Conservation (phyloP, 2,888 invertebrate species). For the Pyralis farinalis region DNA sequence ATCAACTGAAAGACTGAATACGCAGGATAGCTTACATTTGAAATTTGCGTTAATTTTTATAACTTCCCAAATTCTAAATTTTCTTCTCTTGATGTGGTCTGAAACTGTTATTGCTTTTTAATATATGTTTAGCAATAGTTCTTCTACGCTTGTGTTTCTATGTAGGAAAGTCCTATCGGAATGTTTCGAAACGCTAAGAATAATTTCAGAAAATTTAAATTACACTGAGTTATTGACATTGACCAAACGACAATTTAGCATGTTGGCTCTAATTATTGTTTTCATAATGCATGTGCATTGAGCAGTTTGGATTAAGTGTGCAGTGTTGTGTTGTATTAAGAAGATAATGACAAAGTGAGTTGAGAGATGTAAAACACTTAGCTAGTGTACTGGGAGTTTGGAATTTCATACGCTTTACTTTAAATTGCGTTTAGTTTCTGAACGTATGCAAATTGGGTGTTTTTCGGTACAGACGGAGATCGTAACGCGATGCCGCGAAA, state of each 20-base stretch:
- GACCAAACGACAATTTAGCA: conserved; percentile 2
- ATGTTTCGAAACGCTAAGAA: neutral
- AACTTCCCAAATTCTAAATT: conserved; percentile 31
- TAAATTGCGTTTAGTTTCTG: conserved; percentile 15
- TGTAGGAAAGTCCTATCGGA: neutral
- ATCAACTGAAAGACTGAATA: conserved; percentile 36
- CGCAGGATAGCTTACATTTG: conserved; percentile 1
- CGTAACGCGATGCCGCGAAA: conserved; percentile 91
- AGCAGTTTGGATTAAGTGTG: conserved; percentile 16
- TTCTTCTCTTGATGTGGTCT: conserved; percentile 25
- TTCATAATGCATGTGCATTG: conserved; percentile 34
- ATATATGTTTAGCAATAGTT: conserved; percentile 44
- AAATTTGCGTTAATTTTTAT: conserved; percentile 4
- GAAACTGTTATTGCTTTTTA: conserved; percentile 47
- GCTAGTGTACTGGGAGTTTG: neutral
- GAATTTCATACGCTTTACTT: conserved; percentile 13
- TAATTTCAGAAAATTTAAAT: neutral
- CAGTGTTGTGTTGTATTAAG: conserved; percentile 5
- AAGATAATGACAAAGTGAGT: conserved; percentile 13
- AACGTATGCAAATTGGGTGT: conserved; percentile 28
- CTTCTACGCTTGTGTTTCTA: conserved; percentile 7
- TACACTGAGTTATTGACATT: too few relatives aligned
- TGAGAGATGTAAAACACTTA: neutral
- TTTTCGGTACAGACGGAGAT: conserved; percentile 88
- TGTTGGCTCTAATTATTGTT: conserved; percentile 12